Base-by-base conservation (phyloP, 2,888 invertebrate genomes). In the Pogonocherus hispidulus region DNA sequence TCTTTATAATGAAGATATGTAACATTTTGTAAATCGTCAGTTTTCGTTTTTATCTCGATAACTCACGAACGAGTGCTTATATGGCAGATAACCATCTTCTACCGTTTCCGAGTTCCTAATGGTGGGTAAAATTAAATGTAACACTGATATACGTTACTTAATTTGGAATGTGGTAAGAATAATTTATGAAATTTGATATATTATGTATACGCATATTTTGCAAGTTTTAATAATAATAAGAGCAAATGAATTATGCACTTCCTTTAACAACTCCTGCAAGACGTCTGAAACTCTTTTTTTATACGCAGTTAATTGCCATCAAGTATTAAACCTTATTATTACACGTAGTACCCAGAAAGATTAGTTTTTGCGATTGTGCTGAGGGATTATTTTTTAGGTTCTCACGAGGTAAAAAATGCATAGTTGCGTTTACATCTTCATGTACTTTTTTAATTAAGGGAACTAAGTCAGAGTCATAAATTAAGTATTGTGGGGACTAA, bases 331-430 rank as follows among this genome's bases (percentile, higher is more conserved):
- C 18, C 9, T 54, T 27, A 16, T 54, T 54, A 51, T 23, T 51
- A 51, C 22, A 23, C 2, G 9, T 32, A 32, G 32, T 8, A 32
- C 32, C 32, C 23, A 23, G 23, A 51, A 14, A 23, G 23, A 51
- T 51, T 51, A 51, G 5, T 23, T 23, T 51, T 23, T n/a, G 14
- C 16, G 49, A 51, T 22, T 22, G n/a, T 23, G 49, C 49, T 20
- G 1, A 22, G n/a, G n/a, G 49, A 22, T 51, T 23, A 51, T 54
- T 32, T 54, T 32, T 27, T 18, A 35, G 9, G 32, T 54, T 54
- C 54, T 32, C 54, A 35, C 35, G 54, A 35, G 18, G 20, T 49
- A 49, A 49, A 49, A 49, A n/a, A n/a, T n/a, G n/a, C n/a, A 49
- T 49, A 20, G 23, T 23, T 14, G 22, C 4, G 23, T 23, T 23